These are phyloP conservation scores for Omphaloscelis lunosa DNA, from an alignment of 2,888 invertebrate genomes.

Conservation along the genomic window DNA sequence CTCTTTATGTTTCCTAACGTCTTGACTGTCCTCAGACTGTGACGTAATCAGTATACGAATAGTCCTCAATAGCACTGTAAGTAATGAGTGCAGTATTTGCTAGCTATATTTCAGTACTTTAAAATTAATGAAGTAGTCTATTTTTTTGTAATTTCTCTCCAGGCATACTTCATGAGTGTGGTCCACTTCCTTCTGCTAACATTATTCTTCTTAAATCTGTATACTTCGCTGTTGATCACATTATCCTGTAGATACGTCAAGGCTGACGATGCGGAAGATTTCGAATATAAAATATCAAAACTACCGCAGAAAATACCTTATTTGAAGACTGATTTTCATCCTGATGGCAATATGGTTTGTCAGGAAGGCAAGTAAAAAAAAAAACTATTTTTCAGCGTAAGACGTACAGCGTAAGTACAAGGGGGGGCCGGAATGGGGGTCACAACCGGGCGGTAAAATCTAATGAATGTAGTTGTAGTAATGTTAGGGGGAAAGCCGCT, in stretches of 20 bases:
- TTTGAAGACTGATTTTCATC: constrained; percentile 76
- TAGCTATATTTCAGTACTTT: background rate
- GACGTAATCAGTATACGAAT: background rate
- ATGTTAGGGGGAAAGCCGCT: no score
- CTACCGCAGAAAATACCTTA: constrained; percentile 73
- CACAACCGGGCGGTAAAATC: no score
- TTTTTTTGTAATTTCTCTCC: constrained; percentile 63
- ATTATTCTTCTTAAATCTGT: constrained; percentile 86
- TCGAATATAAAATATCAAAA: constrained; percentile 68
- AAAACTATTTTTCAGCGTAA: no score
- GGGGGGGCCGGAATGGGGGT: no score
- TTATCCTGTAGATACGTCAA: constrained; percentile 84
- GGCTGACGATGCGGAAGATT: constrained; percentile 76
- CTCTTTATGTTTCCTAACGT: background rate
- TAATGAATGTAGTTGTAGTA: no score
- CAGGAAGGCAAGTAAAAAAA: constrained; percentile 71
- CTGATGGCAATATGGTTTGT: constrained; percentile 85
- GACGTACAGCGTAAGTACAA: no score
- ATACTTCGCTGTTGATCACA: constrained; percentile 83
- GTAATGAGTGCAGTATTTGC: background rate
- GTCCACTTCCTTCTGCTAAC: constrained; percentile 87
- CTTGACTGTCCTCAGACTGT: background rate
- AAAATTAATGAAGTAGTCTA: background rate
- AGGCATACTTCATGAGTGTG: constrained; percentile 89
- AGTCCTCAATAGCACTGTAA: background rate